Conservation (phyloP, 2,113 vertebrate genomes). For the Tragulus kanchil region DNA sequence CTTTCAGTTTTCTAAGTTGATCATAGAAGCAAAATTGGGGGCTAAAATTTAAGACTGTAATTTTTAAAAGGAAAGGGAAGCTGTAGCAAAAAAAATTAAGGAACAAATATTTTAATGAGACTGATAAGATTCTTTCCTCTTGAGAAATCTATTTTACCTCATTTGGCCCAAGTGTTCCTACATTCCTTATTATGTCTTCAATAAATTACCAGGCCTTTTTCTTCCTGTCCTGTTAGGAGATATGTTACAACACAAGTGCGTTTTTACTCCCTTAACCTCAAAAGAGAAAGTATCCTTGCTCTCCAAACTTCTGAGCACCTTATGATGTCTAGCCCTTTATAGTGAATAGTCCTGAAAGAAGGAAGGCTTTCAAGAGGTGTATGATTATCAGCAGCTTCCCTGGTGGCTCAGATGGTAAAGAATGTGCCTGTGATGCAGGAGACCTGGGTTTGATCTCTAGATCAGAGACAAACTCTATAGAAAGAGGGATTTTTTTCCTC, state of each 20-base stretch:
- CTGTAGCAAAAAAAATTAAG: no score
- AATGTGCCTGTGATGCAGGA: not conserved
- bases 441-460: not conserved
- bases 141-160: not conserved
- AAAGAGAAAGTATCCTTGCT: not conserved
- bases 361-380: not conserved
- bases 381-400: not conserved
- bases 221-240: not conserved
- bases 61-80: not conserved
- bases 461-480: not conserved
- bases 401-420: not conserved
- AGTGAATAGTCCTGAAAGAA: not conserved
- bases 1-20: constrained; percentile 44
- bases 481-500: not conserved
- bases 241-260: not conserved
- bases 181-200: not conserved
- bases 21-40: constrained; percentile 14
- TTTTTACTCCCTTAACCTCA: not conserved
- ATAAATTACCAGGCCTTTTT: not conserved
- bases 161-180: not conserved
- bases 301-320: not conserved
- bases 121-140: constrained; percentile 23
- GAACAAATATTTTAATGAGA: no score
- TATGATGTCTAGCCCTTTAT: not conserved
- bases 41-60: not conserved